Evolutionary conservation across 2,797 vertebrate genomes (phyloP).

Genomic region (Falco concolor): DNA sequence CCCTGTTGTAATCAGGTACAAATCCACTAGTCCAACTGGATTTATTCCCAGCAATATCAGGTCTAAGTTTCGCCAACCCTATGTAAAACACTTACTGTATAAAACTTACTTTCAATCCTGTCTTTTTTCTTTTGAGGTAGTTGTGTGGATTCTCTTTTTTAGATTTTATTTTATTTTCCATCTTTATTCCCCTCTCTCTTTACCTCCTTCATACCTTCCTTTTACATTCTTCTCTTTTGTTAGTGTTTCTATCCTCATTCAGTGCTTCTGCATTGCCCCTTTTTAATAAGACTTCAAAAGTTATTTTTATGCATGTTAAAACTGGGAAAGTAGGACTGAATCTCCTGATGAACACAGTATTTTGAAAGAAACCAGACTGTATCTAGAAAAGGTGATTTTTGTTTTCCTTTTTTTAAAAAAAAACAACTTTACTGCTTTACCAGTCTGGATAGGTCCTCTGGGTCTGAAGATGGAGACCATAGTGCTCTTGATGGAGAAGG

Average conservation of each 20-base stretch:
- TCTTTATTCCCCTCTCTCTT: background rate
- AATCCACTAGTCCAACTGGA: background rate
- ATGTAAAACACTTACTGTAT: background rate
- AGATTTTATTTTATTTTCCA: background rate
- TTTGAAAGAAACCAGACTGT: background rate
- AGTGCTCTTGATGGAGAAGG: background rate
- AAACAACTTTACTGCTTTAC: background rate
- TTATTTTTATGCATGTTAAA: background rate
- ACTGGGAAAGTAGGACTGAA: background rate
- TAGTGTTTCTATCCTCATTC: background rate
- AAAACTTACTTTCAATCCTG: background rate
- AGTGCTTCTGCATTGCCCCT: background rate
- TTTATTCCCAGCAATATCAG: background rate
- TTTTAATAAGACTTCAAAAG: background rate
- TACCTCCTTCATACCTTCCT: background rate
- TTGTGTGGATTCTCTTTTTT: background rate
- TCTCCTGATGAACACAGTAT: background rate
- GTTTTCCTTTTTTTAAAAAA: background rate
- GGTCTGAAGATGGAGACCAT: background rate
- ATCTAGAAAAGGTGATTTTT: background rate
- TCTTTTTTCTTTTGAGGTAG: background rate
- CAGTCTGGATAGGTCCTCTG: background rate
- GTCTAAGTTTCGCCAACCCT: background rate
- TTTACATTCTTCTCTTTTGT: background rate
- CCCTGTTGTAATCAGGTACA: background rate